Conservation (phyloP, 2,797 vertebrate genomes). For the Emys orbicularis region DNA sequence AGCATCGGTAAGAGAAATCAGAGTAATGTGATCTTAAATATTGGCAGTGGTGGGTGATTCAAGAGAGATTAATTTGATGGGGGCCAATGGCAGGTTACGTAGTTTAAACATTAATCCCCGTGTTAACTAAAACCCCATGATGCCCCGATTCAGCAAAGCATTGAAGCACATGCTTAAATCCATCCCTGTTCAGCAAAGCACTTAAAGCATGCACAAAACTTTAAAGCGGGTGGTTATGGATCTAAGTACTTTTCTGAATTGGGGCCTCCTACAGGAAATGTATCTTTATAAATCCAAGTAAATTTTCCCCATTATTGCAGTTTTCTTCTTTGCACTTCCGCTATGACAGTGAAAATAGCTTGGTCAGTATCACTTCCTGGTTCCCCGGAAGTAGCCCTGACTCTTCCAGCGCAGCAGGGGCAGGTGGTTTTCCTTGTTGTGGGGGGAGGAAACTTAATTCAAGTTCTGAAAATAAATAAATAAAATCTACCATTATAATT, state of each 20-base stretch:
- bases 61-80: rapidly evolving
- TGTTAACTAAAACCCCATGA: background rate
- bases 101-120: background rate
- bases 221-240: rapidly evolving
- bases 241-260: background rate
- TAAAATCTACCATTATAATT: background rate
- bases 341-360: background rate
- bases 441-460: background rate
- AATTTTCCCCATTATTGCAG: background rate
- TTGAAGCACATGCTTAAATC: background rate
- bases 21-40: background rate
- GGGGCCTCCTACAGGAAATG: rapidly evolving
- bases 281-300: background rate
- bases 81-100: background rate
- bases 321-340: background rate
- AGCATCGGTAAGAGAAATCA: background rate
- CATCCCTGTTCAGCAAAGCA: background rate
- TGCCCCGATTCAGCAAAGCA: background rate
- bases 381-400: constrained; percentile 1
- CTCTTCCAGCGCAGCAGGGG: background rate
- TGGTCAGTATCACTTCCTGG: background rate
- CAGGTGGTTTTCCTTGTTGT: background rate
- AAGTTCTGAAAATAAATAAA: constrained; percentile 36
- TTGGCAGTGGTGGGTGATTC: background rate
- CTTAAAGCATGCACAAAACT: background rate